Base-by-base conservation (phyloP, 2,888 invertebrate genomes). In the Quadriops clusia region DNA sequence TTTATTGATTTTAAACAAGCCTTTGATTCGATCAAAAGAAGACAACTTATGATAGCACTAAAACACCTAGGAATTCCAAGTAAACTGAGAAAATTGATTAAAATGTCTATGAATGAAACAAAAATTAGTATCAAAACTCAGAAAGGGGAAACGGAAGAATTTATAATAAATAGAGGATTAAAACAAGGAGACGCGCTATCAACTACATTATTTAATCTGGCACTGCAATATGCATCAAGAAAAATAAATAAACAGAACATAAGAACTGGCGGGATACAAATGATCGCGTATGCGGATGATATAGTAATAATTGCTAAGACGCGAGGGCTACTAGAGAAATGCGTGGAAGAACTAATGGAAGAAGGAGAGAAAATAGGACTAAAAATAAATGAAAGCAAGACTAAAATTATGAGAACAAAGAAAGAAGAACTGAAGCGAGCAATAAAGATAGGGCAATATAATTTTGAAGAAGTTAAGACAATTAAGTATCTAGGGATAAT, bases 221-320 rank as follows among this genome's bases (percentile, higher is more conserved):
- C 17, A 7, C 14, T 14, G 14, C 9, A 25, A 10, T n/a, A 3
- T 9, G 25, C 10, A 7, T 9, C 17, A 25, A 10, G 25, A 42
- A 40, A 28, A 30, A 18, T 31, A 37, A 23, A 25, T 14, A 31
- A 31, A 10, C 14, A 17, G 13, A 10, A 17, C 18, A 31, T 31
- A n/a, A 31, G 17, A 12, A 26, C 25, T 2, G 12, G 20, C 24
- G 4, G 9, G 8, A 26, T 17, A 17, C 31, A 30, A 12, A 11
- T 22, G 23, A 11, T 29, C 21, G 30, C 30, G 23, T 20, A 22
- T 14, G 16, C 17, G 8, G 20, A 30, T 20, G 30, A 4, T 11
- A 8, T 18, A 7, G 22, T 22, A 22, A 22, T 22, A 10, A 22
- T 11, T 22, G 9, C 10, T 7, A 7, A 7, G 8, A 10, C 4